These are phyloP conservation scores for Graptemys geographica DNA, from an alignment of 2,797 vertebrate species.

Conservation along the genomic window DNA sequence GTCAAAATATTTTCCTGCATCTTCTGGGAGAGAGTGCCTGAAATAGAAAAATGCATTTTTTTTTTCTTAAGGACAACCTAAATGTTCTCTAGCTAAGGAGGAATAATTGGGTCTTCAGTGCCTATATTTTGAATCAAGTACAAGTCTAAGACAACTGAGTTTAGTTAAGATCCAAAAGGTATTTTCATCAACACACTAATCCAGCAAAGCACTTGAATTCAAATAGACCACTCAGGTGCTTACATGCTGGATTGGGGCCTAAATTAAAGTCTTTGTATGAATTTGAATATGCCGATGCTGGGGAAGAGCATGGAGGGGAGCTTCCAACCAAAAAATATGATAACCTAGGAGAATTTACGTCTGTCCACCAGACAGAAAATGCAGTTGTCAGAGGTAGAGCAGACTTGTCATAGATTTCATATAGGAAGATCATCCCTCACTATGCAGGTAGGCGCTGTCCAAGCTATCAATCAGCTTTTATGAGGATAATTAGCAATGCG, in stretches of 20 bases:
- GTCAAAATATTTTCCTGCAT: slow-evolving; percentile 87
- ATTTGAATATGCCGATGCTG: not conserved
- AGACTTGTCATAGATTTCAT: not conserved
- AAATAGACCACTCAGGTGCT: not conserved
- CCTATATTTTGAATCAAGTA: not conserved
- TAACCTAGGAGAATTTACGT: not conserved
- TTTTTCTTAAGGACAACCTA: rapidly evolving
- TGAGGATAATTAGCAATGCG: not conserved
- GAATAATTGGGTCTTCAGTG: not conserved
- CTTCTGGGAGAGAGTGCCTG: slow-evolving; percentile 84
- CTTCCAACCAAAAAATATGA: not conserved
- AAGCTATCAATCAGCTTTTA: not conserved
- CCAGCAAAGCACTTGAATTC: not conserved
- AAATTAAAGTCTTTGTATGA: not conserved
- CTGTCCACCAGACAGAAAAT: not conserved
- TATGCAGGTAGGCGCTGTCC: not conserved
- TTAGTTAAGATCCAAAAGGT: not conserved
- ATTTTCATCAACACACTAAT: not conserved
- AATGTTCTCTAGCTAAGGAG: not conserved
- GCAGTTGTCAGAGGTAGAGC: not conserved
- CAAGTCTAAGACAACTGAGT: not conserved
- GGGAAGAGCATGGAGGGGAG: not conserved
- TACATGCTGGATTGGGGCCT: not conserved
- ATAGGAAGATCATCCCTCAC: not conserved
- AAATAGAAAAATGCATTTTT: slow-evolving; percentile 5